A percentile compares a stretch with the other conserved stretches of the same genome.
These are phyloP conservation scores for Limonius californicus DNA, from an alignment of 1,140 invertebrate species.

Conservation along the genomic window DNA sequence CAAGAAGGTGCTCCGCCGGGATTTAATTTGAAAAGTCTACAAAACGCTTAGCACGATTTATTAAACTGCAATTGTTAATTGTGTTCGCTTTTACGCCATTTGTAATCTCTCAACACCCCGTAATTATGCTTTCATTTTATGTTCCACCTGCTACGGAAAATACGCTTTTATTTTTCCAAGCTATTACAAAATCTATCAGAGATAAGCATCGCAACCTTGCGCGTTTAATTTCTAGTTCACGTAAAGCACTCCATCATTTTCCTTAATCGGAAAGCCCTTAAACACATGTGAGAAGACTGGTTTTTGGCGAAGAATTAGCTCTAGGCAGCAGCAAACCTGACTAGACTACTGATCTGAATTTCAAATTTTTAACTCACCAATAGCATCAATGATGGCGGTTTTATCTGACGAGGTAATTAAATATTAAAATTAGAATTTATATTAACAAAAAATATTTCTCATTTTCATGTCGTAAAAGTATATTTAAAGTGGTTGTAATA, in stretches of 20 bases:
- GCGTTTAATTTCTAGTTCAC: background rate
- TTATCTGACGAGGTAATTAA: too few relatives aligned
- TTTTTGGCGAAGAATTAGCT: background rate
- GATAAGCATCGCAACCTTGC: slow-evolving; percentile 16
- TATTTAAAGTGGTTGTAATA: too few relatives aligned
- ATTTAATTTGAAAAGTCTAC: background rate
- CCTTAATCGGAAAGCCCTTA: background rate
- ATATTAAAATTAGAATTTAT: too few relatives aligned
- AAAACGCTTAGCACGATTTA: background rate
- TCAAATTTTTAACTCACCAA: too few relatives aligned
- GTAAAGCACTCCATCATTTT: background rate
- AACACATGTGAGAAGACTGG: background rate
- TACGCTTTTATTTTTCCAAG: slow-evolving; percentile 13
- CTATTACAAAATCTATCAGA: slow-evolving; percentile 23
- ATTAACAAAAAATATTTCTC: too few relatives aligned
- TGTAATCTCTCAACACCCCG: slow-evolving; percentile 12
- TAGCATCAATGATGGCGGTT: too few relatives aligned
- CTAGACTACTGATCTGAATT: background rate
- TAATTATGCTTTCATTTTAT: slow-evolving; percentile 16
- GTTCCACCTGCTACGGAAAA: slow-evolving; percentile 11
- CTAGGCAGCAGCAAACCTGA: background rate
- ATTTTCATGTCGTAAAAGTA: too few relatives aligned
- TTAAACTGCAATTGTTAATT: background rate
- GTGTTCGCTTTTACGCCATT: background rate
- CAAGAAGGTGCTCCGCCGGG: background rate